Percentiles rank a stretch among this genome's conserved stretches.
Conservation (phyloP, 37 sponge, comb jelly and placozoan genomes). For the Eunapius fragilis region DNA sequence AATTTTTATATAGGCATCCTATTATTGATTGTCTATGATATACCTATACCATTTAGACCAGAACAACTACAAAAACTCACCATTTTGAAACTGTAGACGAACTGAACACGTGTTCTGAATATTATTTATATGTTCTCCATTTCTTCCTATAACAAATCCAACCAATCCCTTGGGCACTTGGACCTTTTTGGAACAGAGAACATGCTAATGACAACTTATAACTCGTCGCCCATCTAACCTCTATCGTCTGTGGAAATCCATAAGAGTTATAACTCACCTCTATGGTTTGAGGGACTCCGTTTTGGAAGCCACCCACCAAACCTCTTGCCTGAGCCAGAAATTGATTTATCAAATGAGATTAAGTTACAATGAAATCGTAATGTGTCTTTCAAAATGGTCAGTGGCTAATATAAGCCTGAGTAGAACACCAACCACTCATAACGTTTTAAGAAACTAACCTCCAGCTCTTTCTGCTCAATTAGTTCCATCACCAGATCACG, state of each 20-base stretch:
- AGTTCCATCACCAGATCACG: slow-evolving; percentile 74
- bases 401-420: not conserved
- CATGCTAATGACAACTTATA: not conserved
- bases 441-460: slow-evolving; percentile 29
- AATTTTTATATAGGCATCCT: too few relatives aligned
- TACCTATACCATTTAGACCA: too few relatives aligned
- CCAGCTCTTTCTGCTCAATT: slow-evolving; percentile 77
- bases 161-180: slow-evolving; percentile 87
- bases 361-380: not conserved
- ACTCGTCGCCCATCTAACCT: slow-evolving; percentile 1
- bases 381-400: not conserved
- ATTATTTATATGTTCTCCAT: slow-evolving; percentile 90
- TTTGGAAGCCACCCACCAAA: slow-evolving; percentile 20
- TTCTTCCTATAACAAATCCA: slow-evolving; percentile 88
- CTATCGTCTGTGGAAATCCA: slow-evolving; percentile 46
- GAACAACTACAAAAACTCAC: slow-evolving; percentile 10
- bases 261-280: slow-evolving; percentile 9
- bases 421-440: not conserved
- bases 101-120: slow-evolving; percentile 89
- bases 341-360: not conserved
- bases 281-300: slow-evolving; percentile 6
- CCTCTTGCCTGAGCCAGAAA: slow-evolving; percentile 47
- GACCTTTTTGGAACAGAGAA: too few relatives aligned
- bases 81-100: slow-evolving; percentile 86
- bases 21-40: too few relatives aligned